Evolutionary conservation across 2,113 vertebrate genomes (phyloP), one percentile per base, ranked within the genome.

Genomic region (Phrynocephalus versicolor): DNA sequence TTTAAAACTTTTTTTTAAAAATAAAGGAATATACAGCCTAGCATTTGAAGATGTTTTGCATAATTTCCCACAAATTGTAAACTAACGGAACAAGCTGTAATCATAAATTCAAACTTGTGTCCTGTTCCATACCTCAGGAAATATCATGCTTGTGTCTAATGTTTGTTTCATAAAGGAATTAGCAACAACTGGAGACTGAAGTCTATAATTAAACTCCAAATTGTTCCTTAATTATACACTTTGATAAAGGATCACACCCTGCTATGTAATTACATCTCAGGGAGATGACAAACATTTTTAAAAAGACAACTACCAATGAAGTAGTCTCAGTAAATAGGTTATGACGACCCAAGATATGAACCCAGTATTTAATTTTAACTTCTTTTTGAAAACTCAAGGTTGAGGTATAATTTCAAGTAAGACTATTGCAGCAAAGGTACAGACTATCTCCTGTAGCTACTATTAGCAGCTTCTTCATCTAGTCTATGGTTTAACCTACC

Each of bases 171-270:
- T 62, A 92, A 91, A 91, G 93, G 90, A 88, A 92, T 83, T 37
- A 9, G 92, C 94, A 95, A 83, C 55, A 79, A 81, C 84, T 65
- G 88, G 89, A 94, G 72, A 86, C 82, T 70, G 67, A 79, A 85
- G 18, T 88, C 89, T 92, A 64, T 95, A 96, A 95, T 96, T 96
- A 96, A 95, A 95, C 94, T 85, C 60, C 51, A 91, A n/a, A 15
- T 85, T 90, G 73, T 73, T 89, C 79, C 74, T 90, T 95, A 95
- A 96, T 95, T 95, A 94, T 92, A 87, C 90, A 77, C 83, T 86
- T 19, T 73, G 64, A 51, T 82, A 64, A 79, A 87, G 1, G 80
- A 82, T 88, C 64, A 71, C 83, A 93, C 73, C 84, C 78, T 84
- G 41, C 73, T 84, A 77, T 86, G 4, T 93, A 89, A 92, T 86